These are phyloP conservation scores for Lates calcarifer DNA, from an alignment of 2,113 vertebrate genomes.

Conservation along the genomic window DNA sequence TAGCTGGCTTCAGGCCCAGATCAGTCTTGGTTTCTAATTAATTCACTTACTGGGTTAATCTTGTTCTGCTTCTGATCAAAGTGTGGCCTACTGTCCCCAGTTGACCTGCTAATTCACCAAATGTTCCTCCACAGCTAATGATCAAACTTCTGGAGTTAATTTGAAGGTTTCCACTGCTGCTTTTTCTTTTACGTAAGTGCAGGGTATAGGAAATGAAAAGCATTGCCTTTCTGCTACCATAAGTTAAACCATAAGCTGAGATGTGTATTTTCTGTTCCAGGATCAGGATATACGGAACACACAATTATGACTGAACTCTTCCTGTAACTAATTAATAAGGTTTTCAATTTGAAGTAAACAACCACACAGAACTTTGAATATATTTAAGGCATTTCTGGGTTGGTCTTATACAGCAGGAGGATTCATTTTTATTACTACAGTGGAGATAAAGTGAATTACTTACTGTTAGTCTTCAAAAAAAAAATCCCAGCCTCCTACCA, in stretches of 20 bases:
- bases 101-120: slow-evolving; percentile 36
- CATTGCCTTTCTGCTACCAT: not conserved
- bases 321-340: not conserved
- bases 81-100: slow-evolving; percentile 35
- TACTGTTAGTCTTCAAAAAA: too few relatives aligned
- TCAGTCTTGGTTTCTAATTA: slow-evolving; percentile 35
- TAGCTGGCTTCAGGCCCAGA: slow-evolving; percentile 39
- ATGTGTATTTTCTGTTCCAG: not conserved
- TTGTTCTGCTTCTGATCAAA: slow-evolving; percentile 49
- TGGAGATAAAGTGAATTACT: too few relatives aligned
- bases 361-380: not conserved
- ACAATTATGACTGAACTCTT: not conserved
- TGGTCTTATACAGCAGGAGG: too few relatives aligned
- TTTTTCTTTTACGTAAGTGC: not conserved
- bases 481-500: too few relatives aligned
- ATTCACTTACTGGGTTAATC: slow-evolving; percentile 39
- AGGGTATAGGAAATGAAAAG: slow-evolving; percentile 21
- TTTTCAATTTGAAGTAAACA: not conserved
- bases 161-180: slow-evolving; percentile 47
- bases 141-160: slow-evolving; percentile 54
- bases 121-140: slow-evolving; percentile 27
- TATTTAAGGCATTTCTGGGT: too few relatives aligned
- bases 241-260: not conserved
- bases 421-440: too few relatives aligned
- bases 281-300: not conserved